phyloP scores from a whole-genome alignment of 2,113 vertebrate genomes.

The Apodemus sylvaticus region DNA sequence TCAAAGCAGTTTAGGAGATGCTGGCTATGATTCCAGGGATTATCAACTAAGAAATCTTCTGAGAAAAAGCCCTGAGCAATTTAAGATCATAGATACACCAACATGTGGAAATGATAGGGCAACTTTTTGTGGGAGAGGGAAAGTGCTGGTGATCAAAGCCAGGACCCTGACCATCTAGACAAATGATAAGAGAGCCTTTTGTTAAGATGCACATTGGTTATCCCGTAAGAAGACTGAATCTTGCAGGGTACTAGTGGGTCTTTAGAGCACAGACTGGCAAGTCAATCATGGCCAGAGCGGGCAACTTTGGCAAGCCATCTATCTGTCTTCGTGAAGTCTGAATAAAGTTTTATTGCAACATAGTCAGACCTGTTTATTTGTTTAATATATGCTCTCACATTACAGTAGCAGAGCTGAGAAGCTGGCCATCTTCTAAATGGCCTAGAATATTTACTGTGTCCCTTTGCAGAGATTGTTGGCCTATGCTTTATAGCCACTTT shows the following conservation, averaged over 20 bases:
- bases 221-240: background rate
- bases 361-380: background rate
- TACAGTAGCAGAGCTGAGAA: background rate
- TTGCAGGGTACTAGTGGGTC: background rate
- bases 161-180: background rate
- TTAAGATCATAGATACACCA: background rate
- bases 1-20: background rate
- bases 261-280: background rate
- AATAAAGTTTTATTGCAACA: conserved; percentile 30
- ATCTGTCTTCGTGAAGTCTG: background rate
- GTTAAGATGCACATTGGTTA: background rate
- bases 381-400: background rate
- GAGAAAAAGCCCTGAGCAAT: background rate
- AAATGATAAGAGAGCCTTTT: background rate
- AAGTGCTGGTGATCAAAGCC: background rate
- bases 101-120: background rate
- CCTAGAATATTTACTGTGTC: background rate
- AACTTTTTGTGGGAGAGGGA: too few relatives aligned
- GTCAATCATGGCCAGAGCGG: background rate
- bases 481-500: background rate
- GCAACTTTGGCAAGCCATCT: background rate
- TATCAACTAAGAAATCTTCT: background rate
- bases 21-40: background rate
- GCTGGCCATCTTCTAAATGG: background rate
- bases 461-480: background rate